A percentile compares a stretch with the other conserved stretches of the same genome.
phyloP scores from a whole-genome alignment of 64 coral and sea anemone genomes.

The Montipora efflorescens region DNA sequence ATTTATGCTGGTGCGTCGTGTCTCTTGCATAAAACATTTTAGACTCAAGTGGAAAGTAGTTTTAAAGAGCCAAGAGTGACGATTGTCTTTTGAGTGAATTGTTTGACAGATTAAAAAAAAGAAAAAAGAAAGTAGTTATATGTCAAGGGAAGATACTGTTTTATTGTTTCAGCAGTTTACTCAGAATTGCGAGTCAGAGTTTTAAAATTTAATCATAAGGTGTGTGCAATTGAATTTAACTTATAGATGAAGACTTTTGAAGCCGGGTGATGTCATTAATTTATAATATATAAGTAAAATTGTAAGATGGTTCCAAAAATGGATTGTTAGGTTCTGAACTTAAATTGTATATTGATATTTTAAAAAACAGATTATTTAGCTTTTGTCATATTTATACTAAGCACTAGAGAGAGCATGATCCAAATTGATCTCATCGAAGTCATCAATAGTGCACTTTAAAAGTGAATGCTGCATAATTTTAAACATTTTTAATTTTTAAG shows the following conservation, averaged over 20 bases:
- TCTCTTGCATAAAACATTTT: no score
- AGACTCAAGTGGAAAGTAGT: not conserved
- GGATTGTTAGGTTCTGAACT: not conserved
- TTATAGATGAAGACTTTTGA: not conserved
- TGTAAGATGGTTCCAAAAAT: not conserved
- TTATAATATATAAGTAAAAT: slow-evolving; percentile 17
- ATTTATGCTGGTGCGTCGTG: not conserved
- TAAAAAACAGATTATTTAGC: slow-evolving; percentile 29
- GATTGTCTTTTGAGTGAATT: not conserved
- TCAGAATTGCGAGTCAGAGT: not conserved
- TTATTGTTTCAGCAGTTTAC: not conserved
- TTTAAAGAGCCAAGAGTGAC: not conserved
- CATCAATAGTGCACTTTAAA: not conserved
- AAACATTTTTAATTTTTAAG: not conserved
- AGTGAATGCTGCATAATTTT: not conserved
- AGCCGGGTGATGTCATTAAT: not conserved
- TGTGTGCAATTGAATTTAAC: not conserved
- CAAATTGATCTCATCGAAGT: not conserved
- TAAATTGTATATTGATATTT: slow-evolving; percentile 49
- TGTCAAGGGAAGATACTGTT: not conserved
- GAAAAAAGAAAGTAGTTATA: not conserved
- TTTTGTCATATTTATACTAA: slow-evolving; percentile 25
- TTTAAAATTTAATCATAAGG: not conserved
- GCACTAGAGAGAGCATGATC: not conserved
- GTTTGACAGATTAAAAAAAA: not conserved